Base-by-base conservation (phyloP, 92 coral and sea anemone species). In the Metridium senile region DNA sequence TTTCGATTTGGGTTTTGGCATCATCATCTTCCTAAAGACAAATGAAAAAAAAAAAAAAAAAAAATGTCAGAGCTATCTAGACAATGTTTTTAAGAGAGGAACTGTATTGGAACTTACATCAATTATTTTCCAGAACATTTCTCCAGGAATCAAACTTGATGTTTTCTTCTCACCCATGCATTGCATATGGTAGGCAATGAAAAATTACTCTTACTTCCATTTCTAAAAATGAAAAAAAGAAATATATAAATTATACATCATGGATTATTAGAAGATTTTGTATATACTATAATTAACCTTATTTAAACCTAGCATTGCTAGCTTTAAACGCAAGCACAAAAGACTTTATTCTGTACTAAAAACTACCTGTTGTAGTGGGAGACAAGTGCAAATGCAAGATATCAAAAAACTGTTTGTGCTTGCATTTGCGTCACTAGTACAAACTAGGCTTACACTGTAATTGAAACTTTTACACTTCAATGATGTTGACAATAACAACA, bases 111-210 rank as follows among this genome's bases (percentile, higher is more conserved):
- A n/a, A 54, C 58, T 25, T 68, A 68, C 74, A 43, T 68, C 74
- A 68, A 68, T 45, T 2, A 68, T 23, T 34, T 32, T 66, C 72
- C 72, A 66, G 52, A 66, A 66, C 9, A 43, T 17, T 68, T 68
- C 57, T 32, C 74, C 74, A 3, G 74, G 1, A 6, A 27, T 3
- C 16, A 7, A 31, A 7, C 26, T 27, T 16, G 28, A 16, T 27
- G 74, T 68, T 32, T 68, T 68, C 39, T 68, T 68, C 58, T 68
- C 74, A 9, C 58, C 74, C 18, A 68, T 11, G 53, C n/a, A n/a
- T n/a, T n/a, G 74, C 74, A 68, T 20, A 68, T 23, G 74, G 74
- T 32, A 68, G 25, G 1, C 21, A 28, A 29, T 27, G 31, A 27
- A 62, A 62, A 62, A 27, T 62, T n/a, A 0, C 68, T 27, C 68